Base-by-base conservation (phyloP, 1,140 invertebrate genomes). In the Thrips palmi region DNA sequence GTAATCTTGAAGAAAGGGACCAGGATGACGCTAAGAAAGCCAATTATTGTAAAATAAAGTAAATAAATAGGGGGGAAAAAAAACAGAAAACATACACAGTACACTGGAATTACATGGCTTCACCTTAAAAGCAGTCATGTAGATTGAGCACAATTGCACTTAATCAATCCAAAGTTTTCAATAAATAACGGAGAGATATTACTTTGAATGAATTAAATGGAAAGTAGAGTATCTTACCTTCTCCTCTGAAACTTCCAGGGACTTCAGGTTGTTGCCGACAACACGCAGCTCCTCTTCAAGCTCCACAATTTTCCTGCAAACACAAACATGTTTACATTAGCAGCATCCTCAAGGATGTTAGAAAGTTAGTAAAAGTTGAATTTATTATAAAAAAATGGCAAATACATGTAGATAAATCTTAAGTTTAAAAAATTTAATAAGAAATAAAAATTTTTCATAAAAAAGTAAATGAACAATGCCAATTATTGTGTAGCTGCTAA, bases 211-310 rank as follows among this genome's bases (percentile, higher is more conserved):
- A 29, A 39, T 15, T 39, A 29, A 11, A 8, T 33, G 18, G 11
- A 38, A 11, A 19, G 30, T 33, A 32, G 63, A n/a, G n/a, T n/a
- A n/a, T n/a, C n/a, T 67, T 77, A 97, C 94, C 88, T 99, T 97
- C 67, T 98, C 92, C 66, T 97, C 93, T 52, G 89, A 93, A 53
- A 97, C 93, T 71, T 97, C 92, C 54, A 98, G 83, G 55, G 93
- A 97, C 68, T 98, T 99, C 68, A 97, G 71, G 74, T 97, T 98
- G 80, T 97, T 97, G 60, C 92, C 93, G 59, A 98, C 92, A 53
- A 98, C 89, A 58, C 91, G 84, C 52, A 98, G 74, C 65, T 98
- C 92, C 60, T 98, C 94, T 62, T 97, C 93, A 68, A 98, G 79
- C 67, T 97, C 93, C 58, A 93, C 88, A 67, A 97, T 96, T 81